Percentiles rank a stretch among this genome's conserved stretches.
Evolutionary conservation across 2,797 vertebrate species (phyloP).

Genomic region (Dryobates pubescens): DNA sequence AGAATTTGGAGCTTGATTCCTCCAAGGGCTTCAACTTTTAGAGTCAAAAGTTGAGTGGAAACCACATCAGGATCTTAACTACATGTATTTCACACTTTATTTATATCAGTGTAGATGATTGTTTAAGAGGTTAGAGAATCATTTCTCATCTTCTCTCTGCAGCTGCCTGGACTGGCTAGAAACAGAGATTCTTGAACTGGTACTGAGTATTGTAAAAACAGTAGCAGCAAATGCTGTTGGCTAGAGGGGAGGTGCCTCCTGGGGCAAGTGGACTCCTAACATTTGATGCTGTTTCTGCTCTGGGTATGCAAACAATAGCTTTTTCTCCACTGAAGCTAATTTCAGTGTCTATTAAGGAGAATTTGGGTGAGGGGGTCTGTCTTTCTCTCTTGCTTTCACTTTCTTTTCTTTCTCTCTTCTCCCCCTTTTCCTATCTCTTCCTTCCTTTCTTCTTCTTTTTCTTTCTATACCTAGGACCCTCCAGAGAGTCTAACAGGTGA

Average conservation of each 20-base stretch:
- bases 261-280: neutral
- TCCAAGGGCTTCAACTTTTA: neutral
- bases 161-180: neutral
- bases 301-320: neutral
- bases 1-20: neutral
- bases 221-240: neutral
- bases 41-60: neutral
- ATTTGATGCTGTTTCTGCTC: neutral
- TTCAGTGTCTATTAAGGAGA: neutral
- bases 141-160: neutral
- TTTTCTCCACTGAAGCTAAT: neutral
- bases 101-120: neutral
- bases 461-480: neutral
- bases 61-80: neutral
- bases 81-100: neutral
- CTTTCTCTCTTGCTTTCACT: neutral
- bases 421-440: no score
- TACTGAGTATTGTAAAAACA: neutral
- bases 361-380: neutral
- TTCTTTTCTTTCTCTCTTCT: no score
- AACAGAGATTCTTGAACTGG: neutral
- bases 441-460: no score
- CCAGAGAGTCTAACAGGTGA: neutral
- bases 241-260: neutral
- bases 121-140: neutral